phyloP scores from a whole-genome alignment of 2,888 invertebrate genomes.

The Aelia acuminata region DNA sequence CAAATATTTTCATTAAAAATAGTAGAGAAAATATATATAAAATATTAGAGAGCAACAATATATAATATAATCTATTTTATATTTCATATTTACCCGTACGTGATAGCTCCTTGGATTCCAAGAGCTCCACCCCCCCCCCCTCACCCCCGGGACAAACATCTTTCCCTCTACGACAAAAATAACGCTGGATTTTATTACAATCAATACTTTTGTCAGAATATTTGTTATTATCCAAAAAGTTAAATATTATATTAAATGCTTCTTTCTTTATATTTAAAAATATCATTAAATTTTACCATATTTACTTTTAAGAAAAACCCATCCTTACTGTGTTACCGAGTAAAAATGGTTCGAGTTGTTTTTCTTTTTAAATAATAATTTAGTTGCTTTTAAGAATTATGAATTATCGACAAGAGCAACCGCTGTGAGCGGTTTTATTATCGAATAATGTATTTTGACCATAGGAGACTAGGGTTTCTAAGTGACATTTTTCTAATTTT shows the following conservation, averaged over 20 bases:
- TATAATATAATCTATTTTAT: neutral
- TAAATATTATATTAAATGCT: neutral
- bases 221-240: neutral
- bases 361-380: too few species aligned
- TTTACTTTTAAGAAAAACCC: too few species aligned
- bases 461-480: too few species aligned
- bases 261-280: too few species aligned
- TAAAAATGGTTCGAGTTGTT: too few species aligned
- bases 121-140: neutral
- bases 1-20: neutral
- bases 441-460: too few species aligned
- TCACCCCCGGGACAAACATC: neutral
- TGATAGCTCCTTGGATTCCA: neutral
- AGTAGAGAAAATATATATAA: neutral
- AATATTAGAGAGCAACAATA: neutral
- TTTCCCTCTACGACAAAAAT: slow-evolving; percentile 26
- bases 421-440: too few species aligned
- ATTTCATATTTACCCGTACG: neutral
- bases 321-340: too few species aligned
- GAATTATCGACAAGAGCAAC: too few species aligned
- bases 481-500: too few species aligned
- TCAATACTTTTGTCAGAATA: neutral
- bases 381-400: too few species aligned
- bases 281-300: too few species aligned
- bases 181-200: slow-evolving; percentile 1